phyloP scores from a whole-genome alignment of 2,113 vertebrate genomes.

The Actinemys pallida region DNA sequence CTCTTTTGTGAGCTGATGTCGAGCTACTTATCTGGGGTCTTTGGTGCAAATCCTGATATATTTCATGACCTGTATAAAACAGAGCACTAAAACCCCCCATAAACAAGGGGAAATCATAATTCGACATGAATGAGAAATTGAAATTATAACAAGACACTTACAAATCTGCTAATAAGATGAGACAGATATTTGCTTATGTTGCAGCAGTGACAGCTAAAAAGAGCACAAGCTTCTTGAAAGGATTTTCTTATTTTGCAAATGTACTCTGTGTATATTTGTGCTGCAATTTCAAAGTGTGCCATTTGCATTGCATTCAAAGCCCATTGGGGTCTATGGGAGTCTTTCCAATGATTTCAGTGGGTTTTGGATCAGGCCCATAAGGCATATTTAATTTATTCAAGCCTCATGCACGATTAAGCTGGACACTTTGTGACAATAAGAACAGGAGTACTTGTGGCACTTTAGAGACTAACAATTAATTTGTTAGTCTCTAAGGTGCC shows the following conservation, averaged over 20 bases:
- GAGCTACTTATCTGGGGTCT: conserved; percentile 27
- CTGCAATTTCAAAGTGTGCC: neutral
- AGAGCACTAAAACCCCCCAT: neutral
- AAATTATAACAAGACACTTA: conserved; percentile 59
- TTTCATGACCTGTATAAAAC: conserved; percentile 34
- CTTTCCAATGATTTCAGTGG: neutral
- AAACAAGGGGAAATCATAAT: conserved; percentile 51
- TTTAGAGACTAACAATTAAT: too few relatives aligned
- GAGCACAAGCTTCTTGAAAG: neutral
- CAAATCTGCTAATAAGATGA: conserved; percentile 1
- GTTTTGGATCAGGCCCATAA: neutral
- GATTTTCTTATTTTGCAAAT: neutral
- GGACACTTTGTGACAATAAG: neutral
- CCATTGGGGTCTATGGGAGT: neutral
- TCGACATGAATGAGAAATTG: conserved; percentile 29
- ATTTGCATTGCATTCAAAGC: neutral
- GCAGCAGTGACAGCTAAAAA: neutral
- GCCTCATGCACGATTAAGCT: neutral
- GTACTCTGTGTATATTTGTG: neutral
- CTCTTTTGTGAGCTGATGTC: conserved; percentile 35
- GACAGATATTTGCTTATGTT: neutral
- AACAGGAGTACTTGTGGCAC: too few relatives aligned
- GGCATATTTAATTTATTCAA: neutral
- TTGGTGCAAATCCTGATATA: conserved; percentile 46
- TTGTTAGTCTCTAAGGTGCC: too few relatives aligned